Percentiles rank a stretch among this genome's conserved stretches.
Evolutionary conservation across 37 sponge, comb jelly and placozoan species (phyloP).

Genomic region (Corticium candelabrum): DNA sequence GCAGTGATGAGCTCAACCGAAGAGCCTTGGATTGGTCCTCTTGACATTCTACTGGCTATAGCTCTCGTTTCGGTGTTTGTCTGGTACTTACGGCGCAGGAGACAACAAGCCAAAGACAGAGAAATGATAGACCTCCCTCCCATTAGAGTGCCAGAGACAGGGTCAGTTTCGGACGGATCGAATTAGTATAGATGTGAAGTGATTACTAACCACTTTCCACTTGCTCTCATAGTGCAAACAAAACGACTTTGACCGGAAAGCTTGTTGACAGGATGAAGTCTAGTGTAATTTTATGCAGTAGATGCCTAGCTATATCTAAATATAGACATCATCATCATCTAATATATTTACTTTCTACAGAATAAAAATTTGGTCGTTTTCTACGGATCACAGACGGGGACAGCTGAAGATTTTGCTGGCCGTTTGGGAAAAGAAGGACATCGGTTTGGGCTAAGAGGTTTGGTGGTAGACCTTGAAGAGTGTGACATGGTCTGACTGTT

Average conservation of each 20-base stretch:
- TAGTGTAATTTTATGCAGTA: constrained; percentile 31
- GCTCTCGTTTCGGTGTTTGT: constrained; percentile 27
- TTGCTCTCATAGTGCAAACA: constrained; percentile 11
- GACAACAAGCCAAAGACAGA: too few relatives aligned
- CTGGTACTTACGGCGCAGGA: constrained; percentile 10
- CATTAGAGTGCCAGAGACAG: too few relatives aligned
- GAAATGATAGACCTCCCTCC: too few relatives aligned
- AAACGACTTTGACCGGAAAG: constrained; percentile 9
- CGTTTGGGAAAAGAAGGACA: constrained; percentile 81
- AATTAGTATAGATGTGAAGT: too few relatives aligned
- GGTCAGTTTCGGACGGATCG: too few relatives aligned
- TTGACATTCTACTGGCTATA: constrained; percentile 33
- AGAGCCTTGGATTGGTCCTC: constrained; percentile 14
- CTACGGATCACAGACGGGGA: constrained; percentile 98
- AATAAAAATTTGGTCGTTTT: constrained; percentile 68
- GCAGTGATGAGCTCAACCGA: too few relatives aligned
- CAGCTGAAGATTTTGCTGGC: constrained; percentile 89
- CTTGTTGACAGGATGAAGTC: constrained; percentile 52
- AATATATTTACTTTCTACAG: constrained; percentile 1
- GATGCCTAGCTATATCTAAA: constrained; percentile 2
- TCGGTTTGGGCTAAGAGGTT: constrained; percentile 64
- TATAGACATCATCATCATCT: background rate
- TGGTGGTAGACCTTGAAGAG: constrained; percentile 89
- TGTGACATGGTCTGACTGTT: constrained; percentile 20
- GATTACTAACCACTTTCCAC: too few relatives aligned